Evolutionary conservation across 2,797 vertebrate species (phyloP).

Genomic region (Dromococcyx pavoninus): DNA sequence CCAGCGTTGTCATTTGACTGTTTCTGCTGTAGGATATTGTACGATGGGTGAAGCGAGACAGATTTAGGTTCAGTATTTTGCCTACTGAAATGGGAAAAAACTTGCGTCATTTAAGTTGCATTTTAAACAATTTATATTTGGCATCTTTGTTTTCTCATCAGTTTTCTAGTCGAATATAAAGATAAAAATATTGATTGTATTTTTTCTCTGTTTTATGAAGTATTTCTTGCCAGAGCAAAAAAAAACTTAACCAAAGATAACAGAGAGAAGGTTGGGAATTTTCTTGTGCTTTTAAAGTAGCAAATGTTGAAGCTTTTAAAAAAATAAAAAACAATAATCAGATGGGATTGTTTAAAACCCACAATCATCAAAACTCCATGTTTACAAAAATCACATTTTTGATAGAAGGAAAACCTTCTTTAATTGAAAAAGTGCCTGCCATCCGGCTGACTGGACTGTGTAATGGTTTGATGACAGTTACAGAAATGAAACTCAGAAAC

Average conservation of each 20-base stretch:
- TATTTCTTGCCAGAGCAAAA: not conserved
- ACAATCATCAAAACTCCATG: not conserved
- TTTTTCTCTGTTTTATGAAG: not conserved
- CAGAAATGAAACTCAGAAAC: conserved; percentile 35
- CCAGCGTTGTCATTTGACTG: not conserved
- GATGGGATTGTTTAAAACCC: not conserved
- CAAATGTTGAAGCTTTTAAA: not conserved
- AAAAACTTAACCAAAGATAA: not conserved
- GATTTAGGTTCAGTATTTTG: not conserved
- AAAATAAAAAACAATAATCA: not conserved
- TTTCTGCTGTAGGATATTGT: not conserved
- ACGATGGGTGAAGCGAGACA: not conserved
- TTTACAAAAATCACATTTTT: conserved; percentile 29
- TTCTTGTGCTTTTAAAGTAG: not conserved
- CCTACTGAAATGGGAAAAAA: not conserved
- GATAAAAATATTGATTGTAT: not conserved
- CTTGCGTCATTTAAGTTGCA: not conserved
- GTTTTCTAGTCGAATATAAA: not conserved
- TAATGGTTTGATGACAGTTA: conserved; percentile 8
- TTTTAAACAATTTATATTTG: not conserved
- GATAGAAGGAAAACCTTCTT: not conserved
- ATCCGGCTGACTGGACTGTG: not conserved
- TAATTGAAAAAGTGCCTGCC: conserved; percentile 30
- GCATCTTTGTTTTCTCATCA: not conserved
- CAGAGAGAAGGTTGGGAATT: not conserved